Conservation (phyloP, 2,113 vertebrate species). For the Halcyon senegalensis region DNA sequence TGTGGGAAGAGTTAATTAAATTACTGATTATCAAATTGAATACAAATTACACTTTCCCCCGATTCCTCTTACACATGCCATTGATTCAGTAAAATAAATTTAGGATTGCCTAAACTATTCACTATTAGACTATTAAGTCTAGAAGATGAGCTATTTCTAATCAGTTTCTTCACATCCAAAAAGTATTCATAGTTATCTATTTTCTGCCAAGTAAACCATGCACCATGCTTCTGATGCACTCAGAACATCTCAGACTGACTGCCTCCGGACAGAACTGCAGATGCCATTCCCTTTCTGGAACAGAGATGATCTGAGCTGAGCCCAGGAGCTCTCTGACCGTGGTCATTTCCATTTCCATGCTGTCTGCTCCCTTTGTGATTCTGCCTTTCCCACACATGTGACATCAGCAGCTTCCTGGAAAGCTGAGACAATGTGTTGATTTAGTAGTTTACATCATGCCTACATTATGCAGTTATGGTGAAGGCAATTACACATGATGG, state of each 20-base stretch:
- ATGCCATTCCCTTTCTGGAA: not conserved
- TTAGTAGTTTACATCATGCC: not conserved
- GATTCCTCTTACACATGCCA: not conserved
- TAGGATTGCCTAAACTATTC: not conserved
- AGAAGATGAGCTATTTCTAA: not conserved
- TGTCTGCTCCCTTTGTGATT: not conserved
- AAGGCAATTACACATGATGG: not conserved
- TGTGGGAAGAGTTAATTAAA: not conserved
- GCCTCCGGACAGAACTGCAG: not conserved
- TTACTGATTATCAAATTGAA: not conserved
- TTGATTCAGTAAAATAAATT: not conserved
- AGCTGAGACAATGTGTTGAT: not conserved
- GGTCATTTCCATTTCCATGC: not conserved
- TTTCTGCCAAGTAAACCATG: slow-evolving; percentile 5
- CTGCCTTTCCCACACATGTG: not conserved
- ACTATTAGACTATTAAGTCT: not conserved
- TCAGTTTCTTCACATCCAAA: not conserved
- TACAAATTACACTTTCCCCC: not conserved
- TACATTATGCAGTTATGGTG: not conserved
- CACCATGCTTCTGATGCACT: not conserved
- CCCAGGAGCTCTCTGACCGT: fast-evolving
- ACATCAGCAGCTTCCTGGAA: not conserved
- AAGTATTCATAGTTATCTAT: not conserved
- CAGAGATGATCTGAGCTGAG: not conserved
- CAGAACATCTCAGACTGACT: not conserved